Evolutionary conservation across 2,113 vertebrate species (phyloP).

Genomic region (Lophius piscatorius): DNA sequence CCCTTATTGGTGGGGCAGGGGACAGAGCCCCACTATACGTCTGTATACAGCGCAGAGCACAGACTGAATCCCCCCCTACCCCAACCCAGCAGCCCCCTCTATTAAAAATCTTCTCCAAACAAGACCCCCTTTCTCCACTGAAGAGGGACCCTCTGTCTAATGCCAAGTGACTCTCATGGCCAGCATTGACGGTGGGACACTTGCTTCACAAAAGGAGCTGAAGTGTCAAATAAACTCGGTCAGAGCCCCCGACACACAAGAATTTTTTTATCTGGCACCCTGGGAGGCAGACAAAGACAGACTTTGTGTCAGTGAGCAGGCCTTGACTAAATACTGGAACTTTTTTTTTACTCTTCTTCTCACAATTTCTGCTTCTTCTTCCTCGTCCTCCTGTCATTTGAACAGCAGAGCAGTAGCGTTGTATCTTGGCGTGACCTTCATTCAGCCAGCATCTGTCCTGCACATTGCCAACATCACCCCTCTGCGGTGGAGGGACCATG

Average conservation of each 20-base stretch:
- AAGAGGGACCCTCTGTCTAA: slow-evolving; percentile 96
- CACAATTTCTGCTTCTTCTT: slow-evolving; percentile 66
- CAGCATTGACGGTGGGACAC: slow-evolving; percentile 90
- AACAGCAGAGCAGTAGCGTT: slow-evolving; percentile 57
- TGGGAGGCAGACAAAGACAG: slow-evolving; percentile 86
- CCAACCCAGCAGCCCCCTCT: slow-evolving; percentile 61
- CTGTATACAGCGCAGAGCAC: slow-evolving; percentile 59
- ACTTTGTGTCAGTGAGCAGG: slow-evolving; percentile 87
- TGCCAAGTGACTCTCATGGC: slow-evolving; percentile 94
- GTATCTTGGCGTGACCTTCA: slow-evolving; percentile 63
- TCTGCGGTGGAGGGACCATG: background rate
- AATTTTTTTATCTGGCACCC: slow-evolving; percentile 90
- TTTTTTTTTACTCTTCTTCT: slow-evolving; percentile 45
- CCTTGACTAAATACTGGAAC: slow-evolving; percentile 80
- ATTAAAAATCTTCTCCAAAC: slow-evolving; percentile 90
- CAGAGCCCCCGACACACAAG: slow-evolving; percentile 86
- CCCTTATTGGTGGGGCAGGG: slow-evolving; percentile 79
- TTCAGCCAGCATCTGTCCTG: too few relatives aligned
- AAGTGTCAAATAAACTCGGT: slow-evolving; percentile 95
- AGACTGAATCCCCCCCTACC: slow-evolving; percentile 58
- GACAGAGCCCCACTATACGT: slow-evolving; percentile 93
- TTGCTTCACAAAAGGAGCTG: slow-evolving; percentile 89
- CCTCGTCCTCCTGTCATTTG: slow-evolving; percentile 66
- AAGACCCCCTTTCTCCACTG: slow-evolving; percentile 93
- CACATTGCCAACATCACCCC: slow-evolving; percentile 58